Conservation (phyloP, 2,113 vertebrate genomes). For the Microtus ochrogaster region DNA sequence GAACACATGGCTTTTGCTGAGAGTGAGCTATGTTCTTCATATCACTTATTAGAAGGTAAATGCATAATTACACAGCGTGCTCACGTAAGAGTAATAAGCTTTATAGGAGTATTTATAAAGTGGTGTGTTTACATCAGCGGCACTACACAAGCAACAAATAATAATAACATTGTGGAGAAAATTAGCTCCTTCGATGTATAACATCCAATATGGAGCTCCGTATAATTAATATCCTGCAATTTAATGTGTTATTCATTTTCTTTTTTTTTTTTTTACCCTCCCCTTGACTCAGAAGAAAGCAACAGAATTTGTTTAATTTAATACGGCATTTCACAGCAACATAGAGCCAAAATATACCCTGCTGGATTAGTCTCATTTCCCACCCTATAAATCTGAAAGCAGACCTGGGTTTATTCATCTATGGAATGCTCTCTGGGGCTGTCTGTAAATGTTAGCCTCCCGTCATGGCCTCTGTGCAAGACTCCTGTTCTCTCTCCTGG, state of each 20-base stretch:
- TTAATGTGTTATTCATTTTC: constrained; percentile 83
- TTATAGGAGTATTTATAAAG: constrained; percentile 72
- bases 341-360: constrained; percentile 66
- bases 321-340: constrained; percentile 65
- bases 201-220: constrained; percentile 81
- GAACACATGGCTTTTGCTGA: background rate
- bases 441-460: background rate
- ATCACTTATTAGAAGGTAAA: constrained; percentile 64
- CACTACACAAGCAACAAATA: constrained; percentile 69
- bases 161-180: constrained; percentile 83
- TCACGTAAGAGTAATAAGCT: constrained; percentile 66
- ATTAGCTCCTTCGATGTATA: constrained; percentile 83
- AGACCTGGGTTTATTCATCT: background rate
- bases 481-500: too few species aligned
- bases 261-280: constrained; percentile 71
- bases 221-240: constrained; percentile 85
- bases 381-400: background rate
- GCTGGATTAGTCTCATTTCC: constrained; percentile 67
- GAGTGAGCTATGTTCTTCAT: constrained; percentile 56
- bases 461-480: fast-evolving
- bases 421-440: fast-evolving
- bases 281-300: constrained; percentile 71
- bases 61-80: constrained; percentile 58
- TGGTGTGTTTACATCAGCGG: constrained; percentile 66
- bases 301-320: constrained; percentile 82